Evolutionary conservation across 2,888 invertebrate species (phyloP).

Genomic region (Plusia festucae): DNA sequence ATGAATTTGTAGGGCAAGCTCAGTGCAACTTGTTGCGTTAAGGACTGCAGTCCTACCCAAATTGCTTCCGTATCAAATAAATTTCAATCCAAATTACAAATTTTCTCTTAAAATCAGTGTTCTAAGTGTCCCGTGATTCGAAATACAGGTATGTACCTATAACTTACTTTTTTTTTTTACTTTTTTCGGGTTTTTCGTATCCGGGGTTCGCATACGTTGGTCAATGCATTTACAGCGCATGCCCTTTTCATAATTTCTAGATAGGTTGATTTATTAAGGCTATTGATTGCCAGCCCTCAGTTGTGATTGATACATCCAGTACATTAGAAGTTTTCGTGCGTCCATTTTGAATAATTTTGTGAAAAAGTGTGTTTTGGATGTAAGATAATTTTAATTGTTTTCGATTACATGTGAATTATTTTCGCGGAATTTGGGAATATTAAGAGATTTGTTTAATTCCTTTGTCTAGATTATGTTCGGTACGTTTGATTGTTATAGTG

Average conservation of each 20-base stretch:
- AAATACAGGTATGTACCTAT: not conserved
- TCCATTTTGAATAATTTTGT: not conserved
- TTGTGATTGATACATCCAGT: not conserved
- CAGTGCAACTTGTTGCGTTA: slow-evolving; percentile 5
- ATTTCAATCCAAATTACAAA: not conserved
- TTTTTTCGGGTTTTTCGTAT: not conserved
- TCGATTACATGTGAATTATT: not conserved
- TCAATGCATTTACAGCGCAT: not conserved
- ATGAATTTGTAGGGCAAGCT: not conserved
- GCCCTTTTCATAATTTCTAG: not conserved
- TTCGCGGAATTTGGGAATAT: not conserved
- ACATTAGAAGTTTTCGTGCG: not conserved
- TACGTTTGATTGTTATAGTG: not conserved
- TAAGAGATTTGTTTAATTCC: not conserved
- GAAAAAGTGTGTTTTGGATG: not conserved
- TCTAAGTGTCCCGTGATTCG: not conserved
- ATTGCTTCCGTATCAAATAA: not conserved
- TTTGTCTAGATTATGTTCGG: not conserved
- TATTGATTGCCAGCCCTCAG: slow-evolving; percentile 7
- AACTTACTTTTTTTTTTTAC: not conserved
- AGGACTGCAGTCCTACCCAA: not conserved
- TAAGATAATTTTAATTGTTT: not conserved
- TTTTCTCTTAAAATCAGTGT: not conserved
- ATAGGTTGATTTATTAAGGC: slow-evolving; percentile 2
- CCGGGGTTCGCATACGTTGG: not conserved